phyloP scores from a whole-genome alignment of 2,888 invertebrate genomes.

The Cantharis flavilabris region DNA sequence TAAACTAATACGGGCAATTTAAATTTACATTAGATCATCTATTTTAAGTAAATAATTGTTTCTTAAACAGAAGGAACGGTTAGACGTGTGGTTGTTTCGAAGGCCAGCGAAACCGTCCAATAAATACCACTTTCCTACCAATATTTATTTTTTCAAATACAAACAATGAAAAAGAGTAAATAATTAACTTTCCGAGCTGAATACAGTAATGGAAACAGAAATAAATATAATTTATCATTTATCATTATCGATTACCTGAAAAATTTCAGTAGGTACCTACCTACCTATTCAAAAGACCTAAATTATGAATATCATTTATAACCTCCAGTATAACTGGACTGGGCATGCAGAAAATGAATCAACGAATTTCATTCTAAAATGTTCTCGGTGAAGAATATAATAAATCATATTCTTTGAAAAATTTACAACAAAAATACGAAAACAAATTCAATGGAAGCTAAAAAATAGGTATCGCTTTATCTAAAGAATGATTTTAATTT shows the following conservation, averaged over 20 bases:
- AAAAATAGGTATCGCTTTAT: neutral
- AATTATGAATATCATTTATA: slow-evolving; percentile 8
- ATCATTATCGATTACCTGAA: neutral
- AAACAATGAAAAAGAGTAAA: neutral
- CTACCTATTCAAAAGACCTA: neutral
- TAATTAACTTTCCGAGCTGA: neutral
- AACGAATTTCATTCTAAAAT: neutral
- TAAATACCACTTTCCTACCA: neutral
- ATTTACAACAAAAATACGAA: neutral
- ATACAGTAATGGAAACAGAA: neutral
- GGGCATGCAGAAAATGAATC: slow-evolving; percentile 2
- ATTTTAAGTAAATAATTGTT: neutral
- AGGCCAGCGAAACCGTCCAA: neutral
- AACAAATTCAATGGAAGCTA: neutral
- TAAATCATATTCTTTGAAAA: neutral
- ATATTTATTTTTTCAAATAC: neutral
- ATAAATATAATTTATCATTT: neutral
- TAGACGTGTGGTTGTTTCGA: neutral
- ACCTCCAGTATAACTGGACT: neutral
- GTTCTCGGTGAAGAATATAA: neutral
- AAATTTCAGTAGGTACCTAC: neutral
- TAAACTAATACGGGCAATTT: slow-evolving; percentile 1
- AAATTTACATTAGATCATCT: slow-evolving; percentile 1
- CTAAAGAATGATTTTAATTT: neutral
- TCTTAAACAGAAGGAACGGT: neutral